These are phyloP conservation scores for Mus spretus DNA, from an alignment of 2,797 vertebrate genomes.

Conservation along the genomic window DNA sequence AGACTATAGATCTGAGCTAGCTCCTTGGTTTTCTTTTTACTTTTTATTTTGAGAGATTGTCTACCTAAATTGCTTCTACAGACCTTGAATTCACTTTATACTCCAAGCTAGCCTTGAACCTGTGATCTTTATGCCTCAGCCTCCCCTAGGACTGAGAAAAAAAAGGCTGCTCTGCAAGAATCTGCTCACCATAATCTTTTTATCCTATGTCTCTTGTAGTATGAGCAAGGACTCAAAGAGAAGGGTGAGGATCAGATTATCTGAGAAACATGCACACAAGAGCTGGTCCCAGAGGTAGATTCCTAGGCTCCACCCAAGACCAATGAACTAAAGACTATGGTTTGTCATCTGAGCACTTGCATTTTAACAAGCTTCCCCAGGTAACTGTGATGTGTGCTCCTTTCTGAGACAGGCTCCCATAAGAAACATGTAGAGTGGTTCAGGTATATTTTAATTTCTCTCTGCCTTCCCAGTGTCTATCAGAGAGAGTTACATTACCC, in stretches of 20 bases:
- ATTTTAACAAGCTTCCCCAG: neutral
- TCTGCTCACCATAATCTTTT: neutral
- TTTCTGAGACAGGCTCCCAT: neutral
- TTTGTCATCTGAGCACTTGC: accelerated
- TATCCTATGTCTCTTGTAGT: neutral
- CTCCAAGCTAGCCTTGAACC: neutral
- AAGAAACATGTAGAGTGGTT: neutral
- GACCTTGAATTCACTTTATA: neutral
- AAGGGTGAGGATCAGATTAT: neutral
- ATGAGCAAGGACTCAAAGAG: neutral
- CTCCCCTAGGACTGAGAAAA: neutral
- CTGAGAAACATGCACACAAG: neutral
- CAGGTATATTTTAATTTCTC: neutral
- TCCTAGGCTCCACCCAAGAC: neutral
- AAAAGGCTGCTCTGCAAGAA: neutral
- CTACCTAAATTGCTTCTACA: neutral
- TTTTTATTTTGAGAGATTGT: neutral
- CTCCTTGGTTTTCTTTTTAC: neutral
- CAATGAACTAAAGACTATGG: neutral
- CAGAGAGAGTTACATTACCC: neutral
- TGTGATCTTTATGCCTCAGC: neutral
- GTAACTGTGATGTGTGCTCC: no score
- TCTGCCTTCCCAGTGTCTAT: neutral
- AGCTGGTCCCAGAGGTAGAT: neutral
- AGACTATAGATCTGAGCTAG: neutral